Evolutionary conservation across 2,888 invertebrate species (phyloP), one percentile per base, ranked within the genome.

Genomic region (Meteorus cinctellus): DNA sequence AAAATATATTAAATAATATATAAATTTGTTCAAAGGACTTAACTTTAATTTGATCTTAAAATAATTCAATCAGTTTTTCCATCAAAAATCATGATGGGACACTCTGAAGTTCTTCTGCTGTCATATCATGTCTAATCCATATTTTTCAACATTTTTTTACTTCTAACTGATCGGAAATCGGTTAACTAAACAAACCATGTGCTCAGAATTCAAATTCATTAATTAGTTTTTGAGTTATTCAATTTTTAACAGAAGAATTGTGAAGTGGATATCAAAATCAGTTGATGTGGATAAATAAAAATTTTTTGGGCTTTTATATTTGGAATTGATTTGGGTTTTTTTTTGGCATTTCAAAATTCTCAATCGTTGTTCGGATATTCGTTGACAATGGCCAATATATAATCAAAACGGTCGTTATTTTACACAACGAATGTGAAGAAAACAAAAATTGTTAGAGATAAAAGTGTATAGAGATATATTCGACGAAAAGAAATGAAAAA

Each of bases 401-500:
- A 55, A 55, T 55, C 55, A 6, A 19, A 19, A 55, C 24, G 19
- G n/a, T n/a, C 19, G 55, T 55, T n/a, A 55, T 19, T 55, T 19
- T 6, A 55, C n/a, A 19, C 19, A 6, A 55, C 5, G 48, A 48
- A 48, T 48, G 14, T 48, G 8, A 19, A 55, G n/a, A 55, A 6
- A 55, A n/a, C 5, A 51, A 55, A 55, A 55, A 55, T 19, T 24
- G 55, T 19, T 10, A 19, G 19, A 55, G 55, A 55, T 55, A 55
- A 55, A 55, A 19, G 24, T 55, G 55, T 55, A 55, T 55, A 48
- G 55, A 55, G 51, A 55, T 55, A 55, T 24, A 55, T 24, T 55
- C 19, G 55, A 55, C 19, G 19, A 55, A 24, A 19, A 19, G 5
- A 5, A 24, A 5, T 34, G 34, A 55, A 55, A 55, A 55, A 55